These are phyloP conservation scores for Syngnathus scovelli DNA, from an alignment of 2,113 vertebrate genomes.

Conservation along the genomic window DNA sequence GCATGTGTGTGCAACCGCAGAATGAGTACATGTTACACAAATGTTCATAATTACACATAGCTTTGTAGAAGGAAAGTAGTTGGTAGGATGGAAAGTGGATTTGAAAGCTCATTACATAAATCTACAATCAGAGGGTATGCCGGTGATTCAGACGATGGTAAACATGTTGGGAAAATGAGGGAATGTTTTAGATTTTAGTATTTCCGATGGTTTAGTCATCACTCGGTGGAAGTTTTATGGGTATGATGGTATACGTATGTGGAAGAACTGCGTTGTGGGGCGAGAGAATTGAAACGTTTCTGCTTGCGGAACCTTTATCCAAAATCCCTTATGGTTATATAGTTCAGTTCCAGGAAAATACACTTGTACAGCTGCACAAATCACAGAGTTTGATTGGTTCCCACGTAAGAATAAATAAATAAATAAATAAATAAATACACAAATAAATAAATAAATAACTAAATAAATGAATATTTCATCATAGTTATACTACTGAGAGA, in stretches of 20 bases:
- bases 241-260: conserved; percentile 11
- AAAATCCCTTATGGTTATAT: too few species aligned
- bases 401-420: too few species aligned
- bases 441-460: too few species aligned
- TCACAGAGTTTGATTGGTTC: too few species aligned
- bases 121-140: conserved; percentile 52
- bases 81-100: conserved; percentile 42
- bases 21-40: conserved; percentile 36
- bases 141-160: conserved; percentile 56
- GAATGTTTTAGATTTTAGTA: conserved; percentile 52
- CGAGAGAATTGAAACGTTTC: conserved; percentile 7
- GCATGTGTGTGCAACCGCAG: conserved; percentile 18
- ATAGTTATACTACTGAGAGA: too few species aligned
- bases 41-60: conserved; percentile 49
- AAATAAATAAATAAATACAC: too few species aligned
- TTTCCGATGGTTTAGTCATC: conserved; percentile 49
- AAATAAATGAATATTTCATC: too few species aligned
- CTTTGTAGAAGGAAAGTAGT: conserved; percentile 41
- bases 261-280: conserved; percentile 11
- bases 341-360: too few species aligned
- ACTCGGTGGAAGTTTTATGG: conserved; percentile 15
- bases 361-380: too few species aligned
- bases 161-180: conserved; percentile 58
- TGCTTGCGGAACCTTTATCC: background rate
- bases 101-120: conserved; percentile 51